Evolutionary conservation across 2,888 invertebrate species (phyloP).

Genomic region (Drosophila anomelani): DNA sequence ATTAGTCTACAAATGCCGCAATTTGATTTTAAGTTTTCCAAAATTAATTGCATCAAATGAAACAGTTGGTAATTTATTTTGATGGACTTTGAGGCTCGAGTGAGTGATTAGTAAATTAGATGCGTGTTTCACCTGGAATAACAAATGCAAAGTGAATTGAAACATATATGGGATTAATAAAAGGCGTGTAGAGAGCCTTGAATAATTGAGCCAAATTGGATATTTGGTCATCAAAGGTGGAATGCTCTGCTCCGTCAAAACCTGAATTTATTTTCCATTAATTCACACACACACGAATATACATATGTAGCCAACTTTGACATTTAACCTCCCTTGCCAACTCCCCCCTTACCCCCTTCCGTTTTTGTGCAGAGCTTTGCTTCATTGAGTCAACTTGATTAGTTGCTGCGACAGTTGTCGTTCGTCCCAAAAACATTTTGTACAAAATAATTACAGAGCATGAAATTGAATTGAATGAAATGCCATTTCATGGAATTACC

Average conservation of each 20-base stretch:
- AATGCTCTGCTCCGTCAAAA: constrained; percentile 10
- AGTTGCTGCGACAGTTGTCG: constrained; percentile 47
- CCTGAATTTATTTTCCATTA: constrained; percentile 40
- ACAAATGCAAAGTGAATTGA: constrained; percentile 22
- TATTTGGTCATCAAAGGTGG: constrained; percentile 16
- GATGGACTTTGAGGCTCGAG: background rate
- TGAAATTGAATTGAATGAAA: constrained; percentile 74
- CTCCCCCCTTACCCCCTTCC: background rate
- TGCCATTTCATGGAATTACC: constrained; percentile 58
- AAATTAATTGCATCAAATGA: constrained; percentile 25
- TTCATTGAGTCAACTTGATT: constrained; percentile 52
- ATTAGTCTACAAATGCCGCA: constrained; percentile 28
- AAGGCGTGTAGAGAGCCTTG: constrained; percentile 2
- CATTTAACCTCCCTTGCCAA: constrained; percentile 34
- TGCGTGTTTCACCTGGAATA: constrained; percentile 2
- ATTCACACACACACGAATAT: constrained; percentile 12
- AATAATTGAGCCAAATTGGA: constrained; percentile 31
- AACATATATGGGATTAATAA: constrained; percentile 22
- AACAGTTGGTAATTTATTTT: constrained; percentile 17
- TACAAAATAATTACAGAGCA: constrained; percentile 68
- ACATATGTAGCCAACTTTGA: constrained; percentile 38
- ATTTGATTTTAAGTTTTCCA: constrained; percentile 14
- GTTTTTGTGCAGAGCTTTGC: constrained; percentile 25
- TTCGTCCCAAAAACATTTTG: constrained; percentile 38
- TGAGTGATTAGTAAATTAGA: constrained; percentile 24